These are phyloP conservation scores for Margaritifera margaritifera DNA, from an alignment of 2,888 invertebrate species.

Conservation along the genomic window DNA sequence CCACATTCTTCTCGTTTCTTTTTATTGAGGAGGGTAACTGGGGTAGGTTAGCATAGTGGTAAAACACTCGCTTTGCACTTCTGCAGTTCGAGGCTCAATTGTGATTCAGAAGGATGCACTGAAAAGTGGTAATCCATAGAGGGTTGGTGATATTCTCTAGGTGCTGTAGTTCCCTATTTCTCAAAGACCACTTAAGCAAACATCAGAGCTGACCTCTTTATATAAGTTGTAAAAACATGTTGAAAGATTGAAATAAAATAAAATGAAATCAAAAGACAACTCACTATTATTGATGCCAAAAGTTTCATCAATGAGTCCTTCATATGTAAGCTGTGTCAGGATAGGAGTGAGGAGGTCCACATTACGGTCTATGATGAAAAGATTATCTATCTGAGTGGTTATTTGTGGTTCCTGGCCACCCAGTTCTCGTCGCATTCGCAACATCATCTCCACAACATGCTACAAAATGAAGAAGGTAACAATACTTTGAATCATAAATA, in stretches of 20 bases:
- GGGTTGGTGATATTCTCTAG: no score
- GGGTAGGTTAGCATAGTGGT: no score
- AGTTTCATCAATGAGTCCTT: conserved; percentile 96
- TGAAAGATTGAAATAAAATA: background rate
- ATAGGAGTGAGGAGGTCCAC: conserved; percentile 94
- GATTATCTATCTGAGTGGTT: conserved; percentile 86
- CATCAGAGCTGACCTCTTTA: no score
- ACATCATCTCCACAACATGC: conserved; percentile 90
- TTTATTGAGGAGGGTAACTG: no score
- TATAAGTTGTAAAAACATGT: background rate
- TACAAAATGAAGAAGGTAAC: conserved; percentile 31
- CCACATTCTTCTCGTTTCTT: no score
- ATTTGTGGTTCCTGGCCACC: conserved; percentile 74
- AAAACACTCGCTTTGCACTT: no score
- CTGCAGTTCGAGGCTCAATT: no score
- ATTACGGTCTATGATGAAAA: conserved; percentile 91
- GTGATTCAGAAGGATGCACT: no score
- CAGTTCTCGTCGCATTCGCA: conserved; percentile 80
- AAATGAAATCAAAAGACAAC: conserved; percentile 18
- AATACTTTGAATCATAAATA: background rate
- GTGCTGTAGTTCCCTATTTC: no score
- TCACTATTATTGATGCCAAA: conserved; percentile 83
- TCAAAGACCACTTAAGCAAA: no score
- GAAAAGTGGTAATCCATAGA: no score
- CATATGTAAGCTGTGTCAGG: conserved; percentile 96